A percentile compares a stretch with the other conserved stretches of the same genome.
phyloP scores from a whole-genome alignment of 2,797 vertebrate species.

The Pampus argenteus region DNA sequence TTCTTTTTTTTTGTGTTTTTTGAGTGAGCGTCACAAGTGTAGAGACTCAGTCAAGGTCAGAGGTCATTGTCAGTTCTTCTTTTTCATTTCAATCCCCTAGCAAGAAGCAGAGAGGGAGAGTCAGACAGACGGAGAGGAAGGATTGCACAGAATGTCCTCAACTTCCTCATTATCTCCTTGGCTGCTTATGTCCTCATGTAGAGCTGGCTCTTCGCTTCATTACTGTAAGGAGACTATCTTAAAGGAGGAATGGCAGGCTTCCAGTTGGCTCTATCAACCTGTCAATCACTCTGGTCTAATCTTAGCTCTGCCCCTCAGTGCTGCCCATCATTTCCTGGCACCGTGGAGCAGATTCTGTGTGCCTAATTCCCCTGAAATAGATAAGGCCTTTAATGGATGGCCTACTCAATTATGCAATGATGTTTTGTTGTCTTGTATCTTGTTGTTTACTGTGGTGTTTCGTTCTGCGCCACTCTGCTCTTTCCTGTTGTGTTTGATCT shows the following conservation, averaged over 20 bases:
- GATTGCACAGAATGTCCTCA: conserved; percentile 70
- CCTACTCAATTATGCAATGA: conserved; percentile 76
- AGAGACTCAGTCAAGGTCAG: conserved; percentile 46
- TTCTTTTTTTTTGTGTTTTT: conserved; percentile 15
- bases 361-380: conserved; percentile 71
- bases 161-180: conserved; percentile 76
- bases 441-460: conserved; percentile 33
- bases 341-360: conserved; percentile 66
- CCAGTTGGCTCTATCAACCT: conserved; percentile 79
- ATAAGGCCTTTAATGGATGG: conserved; percentile 77
- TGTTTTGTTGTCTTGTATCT: conserved; percentile 57
- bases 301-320: conserved; percentile 80
- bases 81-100: conserved; percentile 47
- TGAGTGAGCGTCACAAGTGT: not conserved
- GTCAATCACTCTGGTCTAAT: conserved; percentile 80
- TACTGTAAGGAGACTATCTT: conserved; percentile 80
- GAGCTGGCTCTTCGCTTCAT: conserved; percentile 71
- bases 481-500: conserved; percentile 1
- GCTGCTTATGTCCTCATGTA: conserved; percentile 69
- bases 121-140: conserved; percentile 41
- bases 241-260: conserved; percentile 77
- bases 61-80: conserved; percentile 39
- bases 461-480: conserved; percentile 5
- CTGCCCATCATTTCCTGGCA: conserved; percentile 80
- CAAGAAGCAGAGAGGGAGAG: conserved; percentile 31